phyloP scores from a whole-genome alignment of 2,113 vertebrate genomes.

The Protomyctophum bolini region DNA sequence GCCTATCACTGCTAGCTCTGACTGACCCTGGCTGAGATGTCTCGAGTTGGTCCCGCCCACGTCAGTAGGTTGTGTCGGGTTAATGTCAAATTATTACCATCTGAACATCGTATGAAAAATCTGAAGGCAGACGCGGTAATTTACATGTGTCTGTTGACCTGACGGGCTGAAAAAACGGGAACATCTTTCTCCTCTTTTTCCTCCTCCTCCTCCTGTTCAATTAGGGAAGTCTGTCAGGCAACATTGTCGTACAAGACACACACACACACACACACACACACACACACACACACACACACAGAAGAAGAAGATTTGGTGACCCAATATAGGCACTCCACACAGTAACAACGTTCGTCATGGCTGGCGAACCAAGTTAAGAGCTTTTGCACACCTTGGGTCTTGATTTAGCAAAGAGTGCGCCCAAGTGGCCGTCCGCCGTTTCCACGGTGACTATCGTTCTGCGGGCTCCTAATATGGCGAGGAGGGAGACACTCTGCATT shows the following conservation, averaged over 20 bases:
- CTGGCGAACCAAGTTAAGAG: conserved; percentile 22
- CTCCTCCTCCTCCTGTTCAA: conserved; percentile 24
- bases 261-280: conserved; percentile 17
- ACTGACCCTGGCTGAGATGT: too few species aligned
- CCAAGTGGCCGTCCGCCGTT: conserved; percentile 30
- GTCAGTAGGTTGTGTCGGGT: too few species aligned
- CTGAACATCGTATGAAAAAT: too few species aligned
- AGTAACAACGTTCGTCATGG: conserved; percentile 2
- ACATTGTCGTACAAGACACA: conserved; percentile 2
- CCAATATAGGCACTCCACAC: conserved; percentile 26
- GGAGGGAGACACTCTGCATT: conserved; percentile 13
- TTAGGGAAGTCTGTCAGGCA: conserved; percentile 34
- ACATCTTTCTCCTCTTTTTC: conserved; percentile 20
- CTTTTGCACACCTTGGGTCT: conserved; percentile 35
- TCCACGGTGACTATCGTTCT: conserved; percentile 16
- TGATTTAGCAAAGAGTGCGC: conserved; percentile 58
- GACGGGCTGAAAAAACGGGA: too few species aligned
- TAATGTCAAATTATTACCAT: too few species aligned
- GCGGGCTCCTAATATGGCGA: conserved; percentile 44
- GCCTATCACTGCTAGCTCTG: too few species aligned
- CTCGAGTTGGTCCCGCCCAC: too few species aligned
- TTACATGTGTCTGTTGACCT: too few species aligned
- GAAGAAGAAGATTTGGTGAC: conserved; percentile 45
- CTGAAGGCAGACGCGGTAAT: too few species aligned
- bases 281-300: conserved; percentile 1